phyloP scores from a whole-genome alignment of 30 jellyfish, hydroid and myxozoan species.

The Aurelia sp. region DNA sequence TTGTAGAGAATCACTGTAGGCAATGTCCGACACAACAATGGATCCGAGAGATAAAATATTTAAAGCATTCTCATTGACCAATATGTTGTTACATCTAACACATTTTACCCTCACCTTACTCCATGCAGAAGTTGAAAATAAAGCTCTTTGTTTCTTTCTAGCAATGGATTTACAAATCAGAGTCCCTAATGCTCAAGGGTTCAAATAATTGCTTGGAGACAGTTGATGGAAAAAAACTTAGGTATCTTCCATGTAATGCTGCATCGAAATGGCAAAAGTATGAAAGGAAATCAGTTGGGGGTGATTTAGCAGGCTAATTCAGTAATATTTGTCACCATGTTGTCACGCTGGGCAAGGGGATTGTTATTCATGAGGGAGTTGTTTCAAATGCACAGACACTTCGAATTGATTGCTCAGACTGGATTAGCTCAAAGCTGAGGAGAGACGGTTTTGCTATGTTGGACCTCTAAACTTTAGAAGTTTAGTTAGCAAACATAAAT shows the following conservation, averaged over 20 bases:
- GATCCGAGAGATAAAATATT: no score
- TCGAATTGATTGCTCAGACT: no score
- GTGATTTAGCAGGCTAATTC: neutral
- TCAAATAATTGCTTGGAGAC: constrained; percentile 47
- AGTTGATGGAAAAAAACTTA: constrained; percentile 24
- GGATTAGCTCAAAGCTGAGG: no score
- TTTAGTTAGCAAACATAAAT: neutral
- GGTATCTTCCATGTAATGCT: constrained; percentile 11
- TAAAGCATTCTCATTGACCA: no score
- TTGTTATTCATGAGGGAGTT: neutral
- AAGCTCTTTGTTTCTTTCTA: neutral
- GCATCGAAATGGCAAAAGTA: neutral
- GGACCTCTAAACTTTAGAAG: neutral
- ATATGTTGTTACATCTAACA: no score
- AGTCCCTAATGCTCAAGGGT: constrained; percentile 6
- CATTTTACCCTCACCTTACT: no score
- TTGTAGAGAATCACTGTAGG: no score
- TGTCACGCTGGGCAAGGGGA: neutral
- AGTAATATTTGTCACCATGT: no score
- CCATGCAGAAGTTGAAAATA: no score
- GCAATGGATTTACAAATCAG: constrained; percentile 48
- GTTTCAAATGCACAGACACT: no score
- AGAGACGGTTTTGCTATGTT: no score
- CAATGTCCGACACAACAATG: no score
- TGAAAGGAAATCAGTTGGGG: neutral